Percentiles rank a stretch among this genome's conserved stretches.
Conservation (phyloP, 2,113 vertebrate genomes). For the Nyctereutes procyonoides region DNA sequence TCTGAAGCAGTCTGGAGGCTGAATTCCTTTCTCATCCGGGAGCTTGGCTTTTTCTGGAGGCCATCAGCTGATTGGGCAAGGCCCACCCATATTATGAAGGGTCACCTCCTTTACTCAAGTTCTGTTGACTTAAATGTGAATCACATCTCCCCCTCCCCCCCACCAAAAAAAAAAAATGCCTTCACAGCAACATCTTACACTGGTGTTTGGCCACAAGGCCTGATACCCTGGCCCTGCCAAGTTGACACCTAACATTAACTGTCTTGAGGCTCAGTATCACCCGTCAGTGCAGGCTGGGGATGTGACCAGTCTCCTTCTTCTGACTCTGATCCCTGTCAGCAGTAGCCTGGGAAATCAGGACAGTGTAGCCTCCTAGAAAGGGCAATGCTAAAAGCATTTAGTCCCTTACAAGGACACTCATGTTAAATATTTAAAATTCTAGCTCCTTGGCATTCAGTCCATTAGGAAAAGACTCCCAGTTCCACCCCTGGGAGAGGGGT, state of each 20-base stretch:
- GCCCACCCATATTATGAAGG: neutral
- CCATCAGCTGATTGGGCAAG: neutral
- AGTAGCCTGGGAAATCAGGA: neutral
- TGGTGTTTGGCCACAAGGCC: neutral
- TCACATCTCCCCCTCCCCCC: neutral
- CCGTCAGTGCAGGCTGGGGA: fast-evolving
- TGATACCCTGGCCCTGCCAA: neutral
- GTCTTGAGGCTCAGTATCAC: neutral
- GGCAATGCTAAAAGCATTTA: neutral
- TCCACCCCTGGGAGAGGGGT: neutral
- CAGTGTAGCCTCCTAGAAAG: neutral
- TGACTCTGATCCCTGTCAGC: neutral
- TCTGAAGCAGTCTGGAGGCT: neutral
- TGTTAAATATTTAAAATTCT: neutral
- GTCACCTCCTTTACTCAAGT: neutral
- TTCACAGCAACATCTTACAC: no score
- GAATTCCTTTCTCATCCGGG: neutral
- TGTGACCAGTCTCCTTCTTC: fast-evolving
- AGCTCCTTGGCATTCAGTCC: neutral
- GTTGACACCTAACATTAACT: neutral
- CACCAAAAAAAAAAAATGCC: neutral
- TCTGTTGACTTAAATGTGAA: neutral
- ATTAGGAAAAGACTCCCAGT: neutral
- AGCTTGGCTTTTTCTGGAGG: neutral
- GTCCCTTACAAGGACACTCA: neutral